A percentile compares a stretch with the other conserved stretches of the same genome.
phyloP scores from a whole-genome alignment of 2,113 vertebrate species.

The Apaloderma vittatum region DNA sequence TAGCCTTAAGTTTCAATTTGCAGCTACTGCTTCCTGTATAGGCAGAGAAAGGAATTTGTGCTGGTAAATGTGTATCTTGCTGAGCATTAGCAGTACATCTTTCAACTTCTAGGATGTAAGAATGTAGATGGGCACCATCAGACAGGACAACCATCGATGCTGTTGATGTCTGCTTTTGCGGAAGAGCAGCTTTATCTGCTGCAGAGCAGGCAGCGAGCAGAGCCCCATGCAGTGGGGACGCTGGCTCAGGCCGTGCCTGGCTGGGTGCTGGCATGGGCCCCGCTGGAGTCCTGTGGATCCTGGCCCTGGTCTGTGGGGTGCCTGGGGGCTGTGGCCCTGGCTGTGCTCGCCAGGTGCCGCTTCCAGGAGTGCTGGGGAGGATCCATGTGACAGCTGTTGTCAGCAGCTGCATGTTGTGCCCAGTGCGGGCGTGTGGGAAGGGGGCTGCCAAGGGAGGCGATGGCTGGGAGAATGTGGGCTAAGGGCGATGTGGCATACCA shows the following conservation, averaged over 20 bases:
- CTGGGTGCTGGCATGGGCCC: accelerated
- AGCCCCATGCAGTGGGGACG: accelerated
- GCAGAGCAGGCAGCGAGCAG: accelerated
- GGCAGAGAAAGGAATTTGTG: background rate
- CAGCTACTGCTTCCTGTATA: background rate
- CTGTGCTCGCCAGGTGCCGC: background rate
- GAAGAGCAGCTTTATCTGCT: accelerated
- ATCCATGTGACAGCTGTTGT: background rate
- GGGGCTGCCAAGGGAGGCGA: background rate
- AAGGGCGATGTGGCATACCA: background rate
- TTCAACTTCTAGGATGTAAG: background rate
- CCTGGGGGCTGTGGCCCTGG: background rate
- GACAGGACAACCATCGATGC: accelerated
- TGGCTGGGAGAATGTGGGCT: background rate
- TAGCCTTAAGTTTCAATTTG: background rate
- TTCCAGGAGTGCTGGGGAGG: accelerated
- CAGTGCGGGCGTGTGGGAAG: accelerated
- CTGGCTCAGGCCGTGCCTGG: accelerated
- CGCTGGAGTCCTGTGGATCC: background rate
- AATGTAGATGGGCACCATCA: accelerated
- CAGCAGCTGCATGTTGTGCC: background rate
- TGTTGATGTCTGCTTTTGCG: accelerated
- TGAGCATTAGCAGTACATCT: background rate
- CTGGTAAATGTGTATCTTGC: too few species aligned
- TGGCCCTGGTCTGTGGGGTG: background rate